Evolutionary conservation across 2,797 vertebrate species (phyloP).

Genomic region (Calcarius lapponicus): DNA sequence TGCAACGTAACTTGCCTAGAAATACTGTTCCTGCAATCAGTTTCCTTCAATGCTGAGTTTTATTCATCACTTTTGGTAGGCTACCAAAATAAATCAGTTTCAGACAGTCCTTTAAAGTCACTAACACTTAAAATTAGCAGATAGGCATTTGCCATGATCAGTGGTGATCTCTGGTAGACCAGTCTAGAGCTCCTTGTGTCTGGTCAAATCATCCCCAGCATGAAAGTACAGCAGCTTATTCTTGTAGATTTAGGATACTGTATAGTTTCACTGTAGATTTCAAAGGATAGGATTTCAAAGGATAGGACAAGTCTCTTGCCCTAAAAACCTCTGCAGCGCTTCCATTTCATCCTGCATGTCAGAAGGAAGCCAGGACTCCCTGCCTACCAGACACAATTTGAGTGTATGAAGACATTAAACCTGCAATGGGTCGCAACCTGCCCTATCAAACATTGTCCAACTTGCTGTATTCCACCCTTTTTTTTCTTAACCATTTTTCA

Average conservation of each 20-base stretch:
- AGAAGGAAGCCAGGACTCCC: background rate
- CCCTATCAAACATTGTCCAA: background rate
- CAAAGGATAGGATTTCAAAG: background rate
- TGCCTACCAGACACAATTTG: background rate
- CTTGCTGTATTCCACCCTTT: background rate
- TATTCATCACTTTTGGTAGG: slow-evolving; percentile 6
- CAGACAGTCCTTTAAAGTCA: slow-evolving; percentile 32
- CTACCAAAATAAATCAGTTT: slow-evolving; percentile 41
- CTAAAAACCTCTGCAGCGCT: background rate
- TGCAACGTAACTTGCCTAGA: background rate
- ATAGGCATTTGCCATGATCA: background rate
- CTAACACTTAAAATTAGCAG: slow-evolving; percentile 45
- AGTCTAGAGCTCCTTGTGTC: background rate
- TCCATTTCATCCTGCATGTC: background rate
- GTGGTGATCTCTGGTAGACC: slow-evolving; percentile 26
- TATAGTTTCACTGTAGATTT: background rate
- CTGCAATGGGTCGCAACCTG: background rate
- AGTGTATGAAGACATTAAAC: background rate
- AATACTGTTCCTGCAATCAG: background rate
- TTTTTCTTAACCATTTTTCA: background rate
- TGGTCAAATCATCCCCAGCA: background rate
- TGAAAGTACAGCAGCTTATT: background rate
- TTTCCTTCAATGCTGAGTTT: background rate
- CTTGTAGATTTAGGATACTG: background rate
- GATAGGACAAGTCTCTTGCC: background rate